Base-by-base conservation (phyloP, 1,140 invertebrate genomes). In the Popillia japonica region DNA sequence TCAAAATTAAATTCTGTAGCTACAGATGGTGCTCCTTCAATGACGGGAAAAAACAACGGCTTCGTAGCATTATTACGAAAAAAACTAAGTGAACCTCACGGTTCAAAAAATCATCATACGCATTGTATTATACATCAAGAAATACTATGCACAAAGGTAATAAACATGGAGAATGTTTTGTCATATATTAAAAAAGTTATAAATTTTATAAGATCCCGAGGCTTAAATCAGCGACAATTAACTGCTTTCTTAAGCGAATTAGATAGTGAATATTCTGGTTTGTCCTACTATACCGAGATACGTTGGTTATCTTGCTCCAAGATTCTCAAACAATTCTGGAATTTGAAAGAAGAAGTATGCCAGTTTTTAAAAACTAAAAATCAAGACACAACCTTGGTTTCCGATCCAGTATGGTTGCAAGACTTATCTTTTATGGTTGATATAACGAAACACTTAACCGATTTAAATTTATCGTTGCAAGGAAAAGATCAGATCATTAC, bases 1-100 rank as follows among this genome's bases (percentile, higher is more conserved):
- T 61, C 77, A 75, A 78, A 80, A 78, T 48, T 78, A 72, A 72
- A 40, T 68, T 80, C 83, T 72, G 75, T 84, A 76, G 81, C 81
- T 61, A 84, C 80, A 76, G 83, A 85, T 84, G 82, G 81, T 76
- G 84, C 80, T 79, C 83, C 81, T 82, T 82, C 83, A 61, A 85
- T 84, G 84, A 77, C 79, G 77, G 44, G 40, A 41, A 74, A 72
- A 74, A 78, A 78, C 22, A 77, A 48, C 8, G 64, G 41, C 40
- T 72, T 44, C 68, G 40, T 44, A 10, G 41, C 59, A 77, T 61
- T 78, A 75, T 44, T 48, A 17, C 23, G 55, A 59, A 73, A 73
- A 74, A n/a, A 73, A 74, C 17, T 11, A 77, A 40, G 22, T 68
- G 6, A 20, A 23, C 7, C 8, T 68, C 11, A 77, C 41, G 27